phyloP scores from a whole-genome alignment of 2,113 vertebrate genomes.

The Acinonyx jubatus region DNA sequence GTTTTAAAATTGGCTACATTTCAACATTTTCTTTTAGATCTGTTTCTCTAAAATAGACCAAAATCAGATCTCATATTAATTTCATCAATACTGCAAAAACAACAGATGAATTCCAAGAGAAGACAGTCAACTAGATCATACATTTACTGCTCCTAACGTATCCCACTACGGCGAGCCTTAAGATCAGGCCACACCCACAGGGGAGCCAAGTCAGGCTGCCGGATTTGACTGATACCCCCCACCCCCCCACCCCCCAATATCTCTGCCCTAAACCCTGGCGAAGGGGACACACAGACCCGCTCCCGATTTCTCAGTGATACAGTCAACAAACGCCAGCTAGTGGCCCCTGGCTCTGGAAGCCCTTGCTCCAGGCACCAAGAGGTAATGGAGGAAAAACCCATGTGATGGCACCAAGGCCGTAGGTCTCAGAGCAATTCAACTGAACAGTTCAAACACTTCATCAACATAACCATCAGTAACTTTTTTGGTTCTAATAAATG shows the following conservation, averaged over 20 bases:
- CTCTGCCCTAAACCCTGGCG: not conserved
- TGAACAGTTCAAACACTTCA: not conserved
- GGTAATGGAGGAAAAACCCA: not conserved
- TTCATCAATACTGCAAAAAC: conserved; percentile 33
- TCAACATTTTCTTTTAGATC: conserved; percentile 45
- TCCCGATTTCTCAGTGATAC: not conserved
- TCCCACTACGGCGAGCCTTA: not conserved
- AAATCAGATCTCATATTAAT: not conserved
- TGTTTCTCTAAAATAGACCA: conserved; percentile 27
- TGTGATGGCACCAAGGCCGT: too few species aligned
- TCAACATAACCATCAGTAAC: not conserved
- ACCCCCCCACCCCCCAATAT: not conserved
- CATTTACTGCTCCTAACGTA: not conserved
- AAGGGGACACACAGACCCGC: not conserved
- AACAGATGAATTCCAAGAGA: not conserved
- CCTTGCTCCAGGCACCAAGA: not conserved
- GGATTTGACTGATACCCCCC: not conserved
- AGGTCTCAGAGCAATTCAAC: not conserved
- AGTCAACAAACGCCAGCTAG: not conserved
- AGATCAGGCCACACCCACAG: not conserved
- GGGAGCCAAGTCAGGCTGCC: not conserved
- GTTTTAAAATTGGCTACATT: conserved; percentile 4
- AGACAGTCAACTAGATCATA: not conserved
- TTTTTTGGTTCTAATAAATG: conserved; percentile 1
- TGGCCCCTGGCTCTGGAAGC: not conserved